Evolutionary conservation across 2,888 invertebrate genomes (phyloP).

Genomic region (Rhingia rostrata): DNA sequence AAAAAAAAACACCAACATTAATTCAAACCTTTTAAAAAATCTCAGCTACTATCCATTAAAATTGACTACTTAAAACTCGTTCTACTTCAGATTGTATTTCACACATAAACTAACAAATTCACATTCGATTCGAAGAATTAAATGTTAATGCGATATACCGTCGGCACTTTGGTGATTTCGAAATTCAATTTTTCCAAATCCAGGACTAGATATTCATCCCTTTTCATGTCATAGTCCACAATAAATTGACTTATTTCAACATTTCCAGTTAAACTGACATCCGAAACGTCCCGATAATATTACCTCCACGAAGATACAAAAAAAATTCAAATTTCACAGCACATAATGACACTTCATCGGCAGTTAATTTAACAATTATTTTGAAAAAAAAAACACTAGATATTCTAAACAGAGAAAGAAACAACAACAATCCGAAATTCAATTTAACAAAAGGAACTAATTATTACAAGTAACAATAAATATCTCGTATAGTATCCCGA

Average conservation of each 20-base stretch:
- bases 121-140: slow-evolving; percentile 42
- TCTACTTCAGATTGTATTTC: slow-evolving; percentile 29
- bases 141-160: slow-evolving; percentile 56
- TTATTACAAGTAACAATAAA: slow-evolving; percentile 29
- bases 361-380: slow-evolving; percentile 2
- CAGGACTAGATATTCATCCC: slow-evolving; percentile 12
- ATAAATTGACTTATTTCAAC: not conserved
- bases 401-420: not conserved
- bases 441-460: slow-evolving; percentile 15
- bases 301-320: not conserved
- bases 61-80: slow-evolving; percentile 40
- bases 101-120: slow-evolving; percentile 16
- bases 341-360: slow-evolving; percentile 34
- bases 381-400: not conserved
- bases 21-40: slow-evolving; percentile 60
- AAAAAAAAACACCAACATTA: not conserved
- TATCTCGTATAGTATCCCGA: slow-evolving; percentile 45
- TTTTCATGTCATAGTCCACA: not conserved
- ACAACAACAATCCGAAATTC: slow-evolving; percentile 6
- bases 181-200: slow-evolving; percentile 9
- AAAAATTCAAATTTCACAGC: slow-evolving; percentile 6
- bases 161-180: slow-evolving; percentile 67
- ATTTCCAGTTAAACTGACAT: slow-evolving; percentile 1
- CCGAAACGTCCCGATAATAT: not conserved
- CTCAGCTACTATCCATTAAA: slow-evolving; percentile 74